Percentiles rank a stretch among this genome's conserved stretches.
Conservation (phyloP, 2,797 vertebrate species). For the Hafferia zeledoni region DNA sequence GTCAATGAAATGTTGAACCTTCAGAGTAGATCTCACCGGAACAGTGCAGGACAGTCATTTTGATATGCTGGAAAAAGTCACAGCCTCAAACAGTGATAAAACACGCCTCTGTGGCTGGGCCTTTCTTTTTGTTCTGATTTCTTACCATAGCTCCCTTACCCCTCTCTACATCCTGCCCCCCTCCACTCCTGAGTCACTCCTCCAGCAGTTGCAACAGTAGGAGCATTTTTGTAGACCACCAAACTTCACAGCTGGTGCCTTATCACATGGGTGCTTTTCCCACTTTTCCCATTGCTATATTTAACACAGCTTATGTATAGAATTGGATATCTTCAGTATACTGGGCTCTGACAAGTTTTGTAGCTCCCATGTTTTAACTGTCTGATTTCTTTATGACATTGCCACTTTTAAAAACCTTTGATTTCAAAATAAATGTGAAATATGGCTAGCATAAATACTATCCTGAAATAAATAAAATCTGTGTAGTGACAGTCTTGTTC, state of each 20-base stretch:
- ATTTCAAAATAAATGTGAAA: constrained; percentile 26
- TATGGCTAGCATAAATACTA: neutral
- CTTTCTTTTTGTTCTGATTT: neutral
- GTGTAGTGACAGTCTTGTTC: neutral
- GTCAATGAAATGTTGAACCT: neutral
- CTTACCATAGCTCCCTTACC: neutral
- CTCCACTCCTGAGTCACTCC: accelerated
- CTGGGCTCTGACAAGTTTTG: neutral
- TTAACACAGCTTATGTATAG: neutral
- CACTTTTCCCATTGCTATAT: neutral
- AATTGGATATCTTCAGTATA: neutral
- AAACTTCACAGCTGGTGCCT: constrained; percentile 15
- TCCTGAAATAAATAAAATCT: constrained; percentile 11
- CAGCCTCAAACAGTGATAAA: neutral
- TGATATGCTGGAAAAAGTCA: neutral
- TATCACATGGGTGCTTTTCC: neutral
- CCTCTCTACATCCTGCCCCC: neutral
- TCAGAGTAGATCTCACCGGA: neutral
- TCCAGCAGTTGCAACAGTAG: neutral
- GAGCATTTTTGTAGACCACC: neutral
- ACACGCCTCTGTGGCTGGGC: neutral
- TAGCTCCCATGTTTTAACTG: neutral
- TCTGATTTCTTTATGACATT: neutral
- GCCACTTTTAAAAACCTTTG: neutral
- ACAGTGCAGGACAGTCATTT: neutral